Base-by-base conservation (phyloP, 64 coral and sea anemone species). In the Montipora efflorescens region DNA sequence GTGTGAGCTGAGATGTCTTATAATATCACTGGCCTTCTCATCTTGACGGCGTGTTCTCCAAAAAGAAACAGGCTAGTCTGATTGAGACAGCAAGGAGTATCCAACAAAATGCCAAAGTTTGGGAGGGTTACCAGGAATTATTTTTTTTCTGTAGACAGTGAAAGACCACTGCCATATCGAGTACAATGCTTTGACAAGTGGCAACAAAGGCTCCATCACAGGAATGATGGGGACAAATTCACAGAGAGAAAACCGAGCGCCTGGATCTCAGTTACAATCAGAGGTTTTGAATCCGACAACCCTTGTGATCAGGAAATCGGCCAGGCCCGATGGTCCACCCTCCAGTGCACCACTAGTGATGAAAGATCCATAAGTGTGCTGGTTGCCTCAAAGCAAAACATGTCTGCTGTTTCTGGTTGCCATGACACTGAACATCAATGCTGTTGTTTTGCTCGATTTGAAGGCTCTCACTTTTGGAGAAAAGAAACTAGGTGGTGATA, bases 331-430 rank as follows among this genome's bases (percentile, higher is more conserved):
- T 61, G 59, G 79, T 48, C 88, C 88, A 47, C 76, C 88, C 2
- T 21, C 88, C 3, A 82, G 58, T 73, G 77, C 89, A 75, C 48
- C 90, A 58, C 73, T 81, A 43, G 67, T 75, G 14, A 64, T 91
- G n/a, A 91, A 79, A 79, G 25, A 93, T 93, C 36, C 62, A 36
- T 55, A 92, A 82, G 78, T 93, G 81, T 79, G 82, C 91, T 51
- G 75, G 81, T 50, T 93, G 91, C 36, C 43, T 79, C 58, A 93
- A 87, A 28, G 51, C 7, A 7, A 18, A 78, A 87, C 48, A 57
- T 3, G 12, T 67, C 74, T 78, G 51, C 74, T 66, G 59, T 87
- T 68, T 19, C 72, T 79, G 82, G 91, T 47, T 87, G 51, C 15
- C 11, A 79, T 19, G 52, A 90, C 3, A 74, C 2, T 25, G 87